Base-by-base conservation (phyloP, 2,113 vertebrate genomes). In the Phyllostomus hastatus region DNA sequence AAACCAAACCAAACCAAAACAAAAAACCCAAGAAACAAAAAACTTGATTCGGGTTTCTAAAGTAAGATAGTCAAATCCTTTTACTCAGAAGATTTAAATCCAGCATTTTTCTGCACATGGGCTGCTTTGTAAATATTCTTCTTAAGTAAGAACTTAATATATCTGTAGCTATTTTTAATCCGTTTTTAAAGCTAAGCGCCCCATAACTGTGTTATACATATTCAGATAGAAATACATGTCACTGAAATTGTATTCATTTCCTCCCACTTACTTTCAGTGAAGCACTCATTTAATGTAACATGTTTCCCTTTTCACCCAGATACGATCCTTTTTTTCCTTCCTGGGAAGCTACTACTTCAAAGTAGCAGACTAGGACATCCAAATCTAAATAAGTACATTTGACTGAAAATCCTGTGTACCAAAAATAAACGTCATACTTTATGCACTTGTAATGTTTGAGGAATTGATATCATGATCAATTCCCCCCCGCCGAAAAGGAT, bases 401-500 rank as follows among this genome's bases (percentile, higher is more conserved):
- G 86, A 48, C 80, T 86, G 28, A 64, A 57, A 94, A 96, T 78
- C 46, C 48, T 96, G 75, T 88, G 90, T 72, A 95, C 10, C 50
- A 81, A 88, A 76, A 98, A 97, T 96, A 98, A 98, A 98, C 88
- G 97, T 91, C 97, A 97, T 78, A 94, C 15, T 98, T 88, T 92
- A 95, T 95, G 96, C 50, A 97, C 91, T 88, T 91, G 97, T 91
- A 98, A 97, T 96, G 95, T 72, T 95, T 95, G 59, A 43, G 84
- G 88, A 97, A 80, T 97, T 94, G 92, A 92, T 57, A 96, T 88
- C 90, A 93, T 88, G 33, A 61, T 70, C 31, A 66, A 8, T n/a
- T 83, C 72, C 43, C 11, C 10, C 72, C 43, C 11, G 7, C 33
- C 28, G 46, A 11, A 70, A 79, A 81, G 61, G 48, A 82, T 81